Evolutionary conservation across 2,797 vertebrate species (phyloP).

Genomic region (Nannoperca obscura): DNA sequence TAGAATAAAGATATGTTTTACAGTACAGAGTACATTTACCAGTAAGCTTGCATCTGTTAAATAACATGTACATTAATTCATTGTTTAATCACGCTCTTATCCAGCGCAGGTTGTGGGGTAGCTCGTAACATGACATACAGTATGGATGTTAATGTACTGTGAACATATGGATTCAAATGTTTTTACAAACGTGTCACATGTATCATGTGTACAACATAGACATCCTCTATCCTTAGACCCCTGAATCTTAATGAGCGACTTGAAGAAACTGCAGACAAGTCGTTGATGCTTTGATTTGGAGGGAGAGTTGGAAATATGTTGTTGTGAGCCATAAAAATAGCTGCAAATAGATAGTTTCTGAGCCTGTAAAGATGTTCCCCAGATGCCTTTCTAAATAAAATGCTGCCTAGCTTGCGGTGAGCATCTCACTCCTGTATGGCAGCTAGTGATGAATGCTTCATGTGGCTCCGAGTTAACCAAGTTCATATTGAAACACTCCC

Average conservation of each 20-base stretch:
- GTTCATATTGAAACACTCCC: conserved; percentile 78
- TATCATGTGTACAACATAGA: neutral
- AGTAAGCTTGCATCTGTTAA: neutral
- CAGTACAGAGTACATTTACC: neutral
- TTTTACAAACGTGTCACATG: neutral
- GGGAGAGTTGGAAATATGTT: conserved; percentile 29
- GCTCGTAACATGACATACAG: neutral
- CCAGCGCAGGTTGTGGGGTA: neutral
- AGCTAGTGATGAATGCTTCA: conserved; percentile 73
- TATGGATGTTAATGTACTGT: neutral
- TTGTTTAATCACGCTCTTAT: neutral
- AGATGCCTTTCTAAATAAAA: conserved; percentile 70
- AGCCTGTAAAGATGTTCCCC: conserved; percentile 58
- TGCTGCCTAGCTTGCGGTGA: conserved; percentile 49
- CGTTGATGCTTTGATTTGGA: conserved; percentile 33
- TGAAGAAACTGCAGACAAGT: conserved; percentile 21
- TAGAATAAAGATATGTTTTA: neutral
- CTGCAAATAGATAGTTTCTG: conserved; percentile 45
- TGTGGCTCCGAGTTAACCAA: conserved; percentile 73
- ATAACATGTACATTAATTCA: no score
- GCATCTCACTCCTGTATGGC: conserved; percentile 66
- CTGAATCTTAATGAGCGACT: conserved; percentile 15
- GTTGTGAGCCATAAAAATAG: conserved; percentile 54
- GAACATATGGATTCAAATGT: neutral
- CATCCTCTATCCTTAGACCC: neutral